Conservation (phyloP, 1,140 invertebrate genomes). For the Sitodiplosis mosellana region DNA sequence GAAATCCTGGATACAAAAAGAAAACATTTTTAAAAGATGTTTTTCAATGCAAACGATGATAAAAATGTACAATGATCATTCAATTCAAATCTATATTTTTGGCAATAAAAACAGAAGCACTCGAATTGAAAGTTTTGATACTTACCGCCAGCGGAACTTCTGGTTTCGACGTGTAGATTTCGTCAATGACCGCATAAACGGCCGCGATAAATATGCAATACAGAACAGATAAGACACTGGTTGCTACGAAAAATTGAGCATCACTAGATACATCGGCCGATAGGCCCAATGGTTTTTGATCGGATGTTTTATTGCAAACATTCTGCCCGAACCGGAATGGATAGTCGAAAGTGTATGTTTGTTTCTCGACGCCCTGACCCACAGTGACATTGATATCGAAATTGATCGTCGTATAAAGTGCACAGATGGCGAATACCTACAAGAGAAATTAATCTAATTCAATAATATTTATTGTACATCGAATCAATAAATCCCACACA, state of each 20-base stretch:
- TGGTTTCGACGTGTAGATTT: constrained; percentile 35
- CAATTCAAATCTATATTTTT: constrained; percentile 3
- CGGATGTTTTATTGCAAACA: not conserved
- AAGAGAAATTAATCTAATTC: too few species aligned
- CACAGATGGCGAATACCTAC: constrained; percentile 34
- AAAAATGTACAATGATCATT: constrained; percentile 3
- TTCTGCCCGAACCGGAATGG: constrained; percentile 12
- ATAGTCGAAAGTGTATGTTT: constrained; percentile 12
- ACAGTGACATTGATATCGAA: constrained; percentile 19
- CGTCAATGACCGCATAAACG: constrained; percentile 39
- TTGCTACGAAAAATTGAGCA: constrained; percentile 48
- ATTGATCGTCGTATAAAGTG: constrained; percentile 36
- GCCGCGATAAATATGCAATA: constrained; percentile 36
- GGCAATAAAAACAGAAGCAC: not conserved
- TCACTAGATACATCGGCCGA: constrained; percentile 34
- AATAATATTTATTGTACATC: too few species aligned
- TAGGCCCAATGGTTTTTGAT: not conserved
- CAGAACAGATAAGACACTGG: constrained; percentile 44
- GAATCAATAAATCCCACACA: too few species aligned
- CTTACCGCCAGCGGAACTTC: constrained; percentile 25
- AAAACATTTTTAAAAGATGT: constrained; percentile 17
- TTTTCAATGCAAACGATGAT: not conserved
- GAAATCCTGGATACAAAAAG: constrained; percentile 30
- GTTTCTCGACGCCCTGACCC: not conserved
- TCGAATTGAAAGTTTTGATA: constrained; percentile 1